Conservation (phyloP, 1,140 invertebrate species). For the Phthorimaea operculella region DNA sequence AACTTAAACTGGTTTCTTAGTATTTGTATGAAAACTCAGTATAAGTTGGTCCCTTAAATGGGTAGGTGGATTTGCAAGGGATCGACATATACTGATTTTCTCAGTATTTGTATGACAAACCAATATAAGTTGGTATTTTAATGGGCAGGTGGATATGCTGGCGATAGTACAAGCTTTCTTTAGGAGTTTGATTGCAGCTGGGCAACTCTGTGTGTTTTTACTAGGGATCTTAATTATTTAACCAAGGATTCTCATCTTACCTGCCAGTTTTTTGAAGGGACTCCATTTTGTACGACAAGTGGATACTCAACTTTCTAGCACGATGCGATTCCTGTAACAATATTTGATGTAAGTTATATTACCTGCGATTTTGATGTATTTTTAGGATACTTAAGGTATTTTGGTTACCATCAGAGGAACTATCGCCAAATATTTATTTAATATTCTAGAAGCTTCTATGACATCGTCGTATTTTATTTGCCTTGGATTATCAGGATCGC, state of each 20-base stretch:
- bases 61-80: too few species aligned
- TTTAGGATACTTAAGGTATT: conserved; percentile 7
- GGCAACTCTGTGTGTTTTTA: too few species aligned
- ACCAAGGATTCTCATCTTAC: conserved; percentile 18
- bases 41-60: too few species aligned
- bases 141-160: too few species aligned
- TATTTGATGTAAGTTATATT: not conserved
- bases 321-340: conserved; percentile 38
- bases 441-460: conserved; percentile 20
- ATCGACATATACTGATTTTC: too few species aligned
- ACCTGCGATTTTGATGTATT: not conserved
- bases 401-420: conserved; percentile 30
- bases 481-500: conserved; percentile 45
- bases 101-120: too few species aligned
- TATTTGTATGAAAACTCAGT: too few species aligned
- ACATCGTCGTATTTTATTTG: conserved; percentile 37
- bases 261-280: conserved; percentile 40
- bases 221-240: too few species aligned
- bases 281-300: conserved; percentile 48
- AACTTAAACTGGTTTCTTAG: too few species aligned
- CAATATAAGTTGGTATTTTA: too few species aligned
- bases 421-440: not conserved
- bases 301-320: conserved; percentile 35
- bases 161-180: not conserved
- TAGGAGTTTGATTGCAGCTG: too few species aligned